These are phyloP conservation scores for Calonectris borealis DNA, from an alignment of 2,113 vertebrate species.

Conservation along the genomic window DNA sequence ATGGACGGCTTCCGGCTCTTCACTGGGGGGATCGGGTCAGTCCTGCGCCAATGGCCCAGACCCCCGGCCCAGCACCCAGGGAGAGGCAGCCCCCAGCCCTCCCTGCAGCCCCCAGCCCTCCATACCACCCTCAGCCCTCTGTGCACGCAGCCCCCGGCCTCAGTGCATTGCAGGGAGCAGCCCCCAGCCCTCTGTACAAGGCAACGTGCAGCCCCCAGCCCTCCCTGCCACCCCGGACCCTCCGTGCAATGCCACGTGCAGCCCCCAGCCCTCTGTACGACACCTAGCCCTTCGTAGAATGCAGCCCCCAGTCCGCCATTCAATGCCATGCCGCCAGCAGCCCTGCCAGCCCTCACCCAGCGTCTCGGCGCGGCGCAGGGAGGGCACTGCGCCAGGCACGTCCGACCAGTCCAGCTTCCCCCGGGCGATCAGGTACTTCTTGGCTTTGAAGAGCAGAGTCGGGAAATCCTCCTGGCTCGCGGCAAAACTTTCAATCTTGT, in stretches of 20 bases:
- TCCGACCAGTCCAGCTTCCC: constrained; percentile 89
- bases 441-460: constrained; percentile 88
- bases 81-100: not conserved
- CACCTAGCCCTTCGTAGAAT: too few relatives aligned
- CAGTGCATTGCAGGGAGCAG: rapidly evolving
- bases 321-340: too few relatives aligned
- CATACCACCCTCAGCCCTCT: not conserved
- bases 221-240: too few relatives aligned
- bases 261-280: too few relatives aligned
- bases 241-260: rapidly evolving
- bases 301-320: not conserved
- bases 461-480: constrained; percentile 92
- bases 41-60: not conserved
- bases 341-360: constrained; percentile 71
- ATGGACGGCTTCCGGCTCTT: constrained; percentile 90
- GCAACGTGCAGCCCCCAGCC: not conserved
- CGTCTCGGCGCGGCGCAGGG: constrained; percentile 82
- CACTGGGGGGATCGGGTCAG: constrained; percentile 66
- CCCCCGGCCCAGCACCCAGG: too few relatives aligned
- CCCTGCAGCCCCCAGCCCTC: not conserved
- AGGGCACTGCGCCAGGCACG: constrained; percentile 64
- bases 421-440: constrained; percentile 90
- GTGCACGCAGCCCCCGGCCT: not conserved
- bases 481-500: constrained; percentile 91
- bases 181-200: not conserved